These are phyloP conservation scores for Notodonta dromedarius DNA, from an alignment of 2,888 invertebrate genomes.

Conservation along the genomic window DNA sequence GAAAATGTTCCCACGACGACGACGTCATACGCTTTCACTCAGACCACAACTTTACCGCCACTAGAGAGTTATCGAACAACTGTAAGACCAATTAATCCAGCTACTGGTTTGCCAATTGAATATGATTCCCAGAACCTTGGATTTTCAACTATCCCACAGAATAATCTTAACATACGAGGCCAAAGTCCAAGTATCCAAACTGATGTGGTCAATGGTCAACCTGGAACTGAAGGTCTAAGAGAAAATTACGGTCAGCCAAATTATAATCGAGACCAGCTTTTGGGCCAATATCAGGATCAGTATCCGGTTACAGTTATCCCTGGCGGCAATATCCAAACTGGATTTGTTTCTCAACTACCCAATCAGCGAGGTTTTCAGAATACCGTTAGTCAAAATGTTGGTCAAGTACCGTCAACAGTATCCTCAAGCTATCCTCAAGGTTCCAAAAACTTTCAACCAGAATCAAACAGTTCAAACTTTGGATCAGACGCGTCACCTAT, in stretches of 20 bases:
- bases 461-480: background rate
- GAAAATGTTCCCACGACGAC: slow-evolving; percentile 41
- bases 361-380: slow-evolving; percentile 11
- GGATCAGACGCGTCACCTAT: background rate
- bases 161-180: slow-evolving; percentile 10
- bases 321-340: background rate
- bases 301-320: slow-evolving; percentile 1
- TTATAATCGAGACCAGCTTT: slow-evolving; percentile 8
- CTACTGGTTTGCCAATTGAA: slow-evolving; percentile 25
- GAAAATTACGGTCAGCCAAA: background rate
- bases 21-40: slow-evolving; percentile 55
- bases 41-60: slow-evolving; percentile 55
- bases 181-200: background rate
- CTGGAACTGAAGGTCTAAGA: background rate
- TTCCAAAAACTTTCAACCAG: background rate
- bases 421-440: slow-evolving; percentile 6
- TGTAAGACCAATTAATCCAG: slow-evolving; percentile 18
- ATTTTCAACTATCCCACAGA: background rate
- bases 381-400: slow-evolving; percentile 5
- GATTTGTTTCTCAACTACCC: background rate
- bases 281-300: background rate
- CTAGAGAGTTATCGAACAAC: slow-evolving; percentile 33
- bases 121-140: slow-evolving; percentile 9
- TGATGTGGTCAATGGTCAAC: slow-evolving; percentile 6
- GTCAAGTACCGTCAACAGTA: slow-evolving; percentile 7